These are phyloP conservation scores for Notocelia uddmanniana DNA, from an alignment of 2,888 invertebrate genomes.

Conservation along the genomic window DNA sequence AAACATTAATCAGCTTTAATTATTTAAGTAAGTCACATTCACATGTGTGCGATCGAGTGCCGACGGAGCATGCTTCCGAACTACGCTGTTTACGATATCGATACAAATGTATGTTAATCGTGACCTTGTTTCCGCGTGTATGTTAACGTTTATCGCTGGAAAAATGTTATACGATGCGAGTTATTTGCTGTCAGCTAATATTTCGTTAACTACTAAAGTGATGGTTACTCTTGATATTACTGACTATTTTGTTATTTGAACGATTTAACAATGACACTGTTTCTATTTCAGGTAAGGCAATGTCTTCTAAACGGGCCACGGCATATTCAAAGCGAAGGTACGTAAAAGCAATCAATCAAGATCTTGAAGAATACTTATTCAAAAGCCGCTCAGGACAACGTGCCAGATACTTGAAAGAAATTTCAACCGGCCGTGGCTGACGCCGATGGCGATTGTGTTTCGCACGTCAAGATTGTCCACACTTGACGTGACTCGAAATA, in stretches of 20 bases:
- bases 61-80: slow-evolving; percentile 35
- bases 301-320: slow-evolving; percentile 81
- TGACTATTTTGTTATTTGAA: slow-evolving; percentile 15
- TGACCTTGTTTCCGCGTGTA: slow-evolving; percentile 45
- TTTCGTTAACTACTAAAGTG: slow-evolving; percentile 28
- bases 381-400: slow-evolving; percentile 61
- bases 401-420: slow-evolving; percentile 57
- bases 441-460: slow-evolving; percentile 53
- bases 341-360: slow-evolving; percentile 68
- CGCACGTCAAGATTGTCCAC: slow-evolving; percentile 59
- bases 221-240: slow-evolving; percentile 17
- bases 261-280: slow-evolving; percentile 52
- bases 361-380: slow-evolving; percentile 49
- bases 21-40: slow-evolving; percentile 39
- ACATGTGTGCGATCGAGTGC: slow-evolving; percentile 24
- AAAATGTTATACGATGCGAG: slow-evolving; percentile 42
- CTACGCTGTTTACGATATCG: slow-evolving; percentile 45
- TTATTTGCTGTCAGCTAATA: slow-evolving; percentile 30
- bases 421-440: slow-evolving; percentile 47
- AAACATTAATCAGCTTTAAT: slow-evolving; percentile 31
- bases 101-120: slow-evolving; percentile 44
- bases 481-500: slow-evolving; percentile 61
- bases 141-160: slow-evolving; percentile 46
- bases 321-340: slow-evolving; percentile 73
- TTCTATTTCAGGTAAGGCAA: slow-evolving; percentile 83